phyloP scores from a whole-genome alignment of 2,888 invertebrate species.

The Smittia aterrima region DNA sequence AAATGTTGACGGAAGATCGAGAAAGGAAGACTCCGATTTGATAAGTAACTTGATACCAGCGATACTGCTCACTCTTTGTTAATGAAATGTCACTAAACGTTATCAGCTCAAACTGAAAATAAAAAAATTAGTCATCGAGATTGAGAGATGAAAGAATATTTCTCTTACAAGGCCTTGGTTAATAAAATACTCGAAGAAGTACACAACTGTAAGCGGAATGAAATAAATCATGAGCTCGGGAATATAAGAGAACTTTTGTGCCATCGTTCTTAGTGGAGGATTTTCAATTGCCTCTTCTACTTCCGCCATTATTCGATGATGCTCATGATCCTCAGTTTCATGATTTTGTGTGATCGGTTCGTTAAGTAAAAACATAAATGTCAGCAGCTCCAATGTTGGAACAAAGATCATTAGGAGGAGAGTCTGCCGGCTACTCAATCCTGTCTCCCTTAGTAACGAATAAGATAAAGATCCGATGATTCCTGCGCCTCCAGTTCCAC shows the following conservation, averaged over 20 bases:
- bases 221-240: slow-evolving; percentile 68
- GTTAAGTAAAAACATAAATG: slow-evolving; percentile 55
- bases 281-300: slow-evolving; percentile 47
- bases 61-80: slow-evolving; percentile 64
- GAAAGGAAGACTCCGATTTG: slow-evolving; percentile 82
- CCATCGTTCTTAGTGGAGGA: slow-evolving; percentile 42
- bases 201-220: slow-evolving; percentile 73
- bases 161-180: slow-evolving; percentile 81
- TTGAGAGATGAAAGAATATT: not conserved
- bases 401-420: slow-evolving; percentile 70
- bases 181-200: slow-evolving; percentile 82
- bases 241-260: slow-evolving; percentile 58
- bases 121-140: slow-evolving; percentile 45
- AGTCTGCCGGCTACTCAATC: slow-evolving; percentile 60
- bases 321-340: not conserved
- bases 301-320: not conserved
- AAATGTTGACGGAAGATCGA: slow-evolving; percentile 72
- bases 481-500: slow-evolving; percentile 80
- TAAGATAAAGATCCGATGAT: slow-evolving; percentile 75
- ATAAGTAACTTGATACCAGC: slow-evolving; percentile 79
- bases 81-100: slow-evolving; percentile 64
- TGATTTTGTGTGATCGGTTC: slow-evolving; percentile 44
- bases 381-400: slow-evolving; percentile 63
- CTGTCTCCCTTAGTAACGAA: slow-evolving; percentile 62
- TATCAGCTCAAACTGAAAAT: slow-evolving; percentile 69